Base-by-base conservation (phyloP, 1,140 invertebrate species). In the Agraylea sexmaculata region DNA sequence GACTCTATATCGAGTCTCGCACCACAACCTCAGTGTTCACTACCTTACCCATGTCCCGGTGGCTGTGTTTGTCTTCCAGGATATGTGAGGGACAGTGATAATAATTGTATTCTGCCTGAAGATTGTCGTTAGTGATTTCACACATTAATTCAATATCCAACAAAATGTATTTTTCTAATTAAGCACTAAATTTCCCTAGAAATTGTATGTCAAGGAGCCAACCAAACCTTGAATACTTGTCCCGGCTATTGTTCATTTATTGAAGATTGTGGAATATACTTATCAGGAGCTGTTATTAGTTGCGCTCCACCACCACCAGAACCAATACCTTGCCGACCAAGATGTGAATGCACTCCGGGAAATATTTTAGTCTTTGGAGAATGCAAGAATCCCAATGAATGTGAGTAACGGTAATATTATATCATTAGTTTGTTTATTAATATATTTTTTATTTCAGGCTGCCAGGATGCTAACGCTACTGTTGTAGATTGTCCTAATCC, bases 11-110 rank as follows among this genome's bases (percentile, higher is more conserved):
- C 18, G 2, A 19, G 39, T 12, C 12, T 10, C 21, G 31, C 20
- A 17, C 43, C 40, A 8, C 12, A 35, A 30, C 28, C 25, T n/a
- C 11, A 2, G 2, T 46, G 45, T 20, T 16, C 39, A 4, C 35
- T 36, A 18, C 5, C 25, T n/a, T 37, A 11, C 27, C 40, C 41
- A 10, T 43, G 42, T 29, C 41, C 32, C 13, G 34, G 25, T 11
- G 45, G 42, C 12, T 47, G 46, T 29, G 30, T 40, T 17, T 47
- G 46, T 19, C 11, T 30, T 5, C 23, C 40, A 10, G 45, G 40
- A 15, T 42, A 32, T 20, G 42, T 47, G 13, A 37, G 46, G 11
- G 21, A 47, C 15, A 28, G 37, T 10, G 34, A 37, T 19, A 34
- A 38, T 19, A 25, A 30, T 23, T 46, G 44, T 22, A 36, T 46